These are phyloP conservation scores for Mythimna lalbum DNA, from an alignment of 2,888 invertebrate species.

Conservation along the genomic window DNA sequence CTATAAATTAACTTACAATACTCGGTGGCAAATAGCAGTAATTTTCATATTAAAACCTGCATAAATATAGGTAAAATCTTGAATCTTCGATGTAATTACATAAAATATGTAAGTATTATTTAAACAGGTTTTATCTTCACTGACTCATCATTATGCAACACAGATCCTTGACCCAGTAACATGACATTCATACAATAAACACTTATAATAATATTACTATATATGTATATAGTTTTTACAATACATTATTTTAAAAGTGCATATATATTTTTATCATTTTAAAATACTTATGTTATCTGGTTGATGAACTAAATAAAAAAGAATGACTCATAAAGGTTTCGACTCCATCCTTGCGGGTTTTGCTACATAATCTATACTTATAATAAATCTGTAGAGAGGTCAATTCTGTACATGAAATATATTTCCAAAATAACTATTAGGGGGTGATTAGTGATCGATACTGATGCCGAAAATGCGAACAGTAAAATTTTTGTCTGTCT, in stretches of 20 bases:
- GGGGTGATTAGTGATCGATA: too few species aligned
- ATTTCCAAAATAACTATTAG: too few species aligned
- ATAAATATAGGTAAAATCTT: background rate
- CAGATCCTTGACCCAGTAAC: slow-evolving; percentile 56
- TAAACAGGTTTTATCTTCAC: slow-evolving; percentile 55
- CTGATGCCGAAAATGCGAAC: too few species aligned
- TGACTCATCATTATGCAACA: slow-evolving; percentile 59
- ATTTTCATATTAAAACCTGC: slow-evolving; percentile 4
- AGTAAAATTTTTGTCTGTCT: too few species aligned
- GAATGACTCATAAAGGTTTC: background rate
- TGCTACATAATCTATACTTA: too few species aligned
- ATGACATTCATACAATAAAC: slow-evolving; percentile 48
- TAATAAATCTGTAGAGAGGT: too few species aligned
- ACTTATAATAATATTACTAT: slow-evolving; percentile 22
- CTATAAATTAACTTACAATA: background rate
- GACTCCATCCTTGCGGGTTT: background rate
- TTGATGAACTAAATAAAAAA: background rate
- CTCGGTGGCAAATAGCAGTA: background rate
- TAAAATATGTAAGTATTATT: slow-evolving; percentile 11
- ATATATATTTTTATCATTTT: background rate
- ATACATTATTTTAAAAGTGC: too few species aligned
- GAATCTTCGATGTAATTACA: slow-evolving; percentile 17
- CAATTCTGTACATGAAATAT: too few species aligned
- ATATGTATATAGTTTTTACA: slow-evolving; percentile 6
- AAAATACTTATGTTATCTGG: background rate